Conservation (phyloP, 1,140 invertebrate genomes). For the Gonatopus flavifemur region DNA sequence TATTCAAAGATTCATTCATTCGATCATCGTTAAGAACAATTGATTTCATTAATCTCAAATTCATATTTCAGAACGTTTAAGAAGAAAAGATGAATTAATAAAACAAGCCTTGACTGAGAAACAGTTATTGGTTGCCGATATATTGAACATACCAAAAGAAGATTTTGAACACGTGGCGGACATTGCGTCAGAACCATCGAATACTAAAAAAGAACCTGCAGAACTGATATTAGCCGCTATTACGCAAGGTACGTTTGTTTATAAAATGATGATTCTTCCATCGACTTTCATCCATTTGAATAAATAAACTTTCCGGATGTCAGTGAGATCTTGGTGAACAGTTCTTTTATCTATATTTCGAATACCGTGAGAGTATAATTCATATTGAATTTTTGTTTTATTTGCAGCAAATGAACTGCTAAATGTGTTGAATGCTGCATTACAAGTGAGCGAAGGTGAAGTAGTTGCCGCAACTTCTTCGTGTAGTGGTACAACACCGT, state of each 20-base stretch:
- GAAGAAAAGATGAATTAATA: conserved; percentile 72
- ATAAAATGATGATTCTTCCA: too few species aligned
- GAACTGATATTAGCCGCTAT: conserved; percentile 73
- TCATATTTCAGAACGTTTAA: conserved; percentile 65
- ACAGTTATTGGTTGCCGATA: conserved; percentile 72
- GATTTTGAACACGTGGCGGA: conserved; percentile 70
- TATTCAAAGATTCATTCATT: conserved; percentile 44
- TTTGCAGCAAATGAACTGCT: conserved; percentile 58
- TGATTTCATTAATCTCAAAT: neutral
- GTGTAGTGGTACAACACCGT: conserved; percentile 17
- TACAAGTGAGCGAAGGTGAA: conserved; percentile 60
- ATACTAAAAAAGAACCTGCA: conserved; percentile 64
- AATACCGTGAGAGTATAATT: neutral
- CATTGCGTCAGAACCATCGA: conserved; percentile 61
- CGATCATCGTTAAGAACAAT: neutral
- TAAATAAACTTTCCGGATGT: too few species aligned
- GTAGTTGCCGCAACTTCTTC: conserved; percentile 48
- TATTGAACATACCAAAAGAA: conserved; percentile 73
- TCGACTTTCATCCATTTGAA: too few species aligned
- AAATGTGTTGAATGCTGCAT: conserved; percentile 58
- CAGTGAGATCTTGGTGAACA: too few species aligned
- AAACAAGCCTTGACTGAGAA: conserved; percentile 73
- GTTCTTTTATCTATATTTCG: neutral
- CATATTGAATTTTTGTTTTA: conserved; percentile 2
- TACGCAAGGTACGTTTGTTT: conserved; percentile 63